Base-by-base conservation (phyloP, 2,888 invertebrate genomes). In the Sthenelais limicola region DNA sequence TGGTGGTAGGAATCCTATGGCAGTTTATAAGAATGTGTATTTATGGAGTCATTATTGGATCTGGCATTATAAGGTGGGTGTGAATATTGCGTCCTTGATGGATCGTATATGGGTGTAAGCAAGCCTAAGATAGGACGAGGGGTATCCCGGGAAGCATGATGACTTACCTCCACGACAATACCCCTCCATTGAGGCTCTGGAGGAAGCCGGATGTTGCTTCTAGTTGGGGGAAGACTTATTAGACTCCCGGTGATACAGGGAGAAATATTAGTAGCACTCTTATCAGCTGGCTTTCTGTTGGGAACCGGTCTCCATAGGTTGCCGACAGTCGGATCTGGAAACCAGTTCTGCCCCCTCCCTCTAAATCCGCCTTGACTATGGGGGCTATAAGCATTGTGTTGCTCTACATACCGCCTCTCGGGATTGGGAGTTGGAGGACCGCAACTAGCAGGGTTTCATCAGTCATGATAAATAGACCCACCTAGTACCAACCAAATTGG, bases 391-490 rank as follows among this genome's bases (percentile, higher is more conserved):
- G 62, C 38, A 62, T 62, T 62, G 62, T 62, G 62, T 43, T 5
- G 12, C 35, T n/a, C 62, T 38, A 62, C 62, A 38, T 62, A 62
- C 62, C 62, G 26, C 62, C 62, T 26, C 62, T 32, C 24, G 62
- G 24, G 56, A 28, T 9, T 28, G 24, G 35, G 56, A n/a, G 12
- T n/a, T 9, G 24, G 32, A 5, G 62, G 3, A 35, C 24, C 62
- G 62, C 43, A 35, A 62, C 43, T 62, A 43, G 24, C 62, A 28
- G 38, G 62, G 62, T 62, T 62, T 62, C 62, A 62, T 62, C 62
- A 62, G 62, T 62, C 62, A 62, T 62, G 43, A 62, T 62, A 62
- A 62, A 62, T 62, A 62, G 62, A 62, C 62, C 62, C 62, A 62
- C 62, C 62, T 62, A 62, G 62, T 38, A 43, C 62, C 5, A 24